Evolutionary conservation across 2,888 invertebrate genomes (phyloP).

Genomic region (Drosophila multiciliata): DNA sequence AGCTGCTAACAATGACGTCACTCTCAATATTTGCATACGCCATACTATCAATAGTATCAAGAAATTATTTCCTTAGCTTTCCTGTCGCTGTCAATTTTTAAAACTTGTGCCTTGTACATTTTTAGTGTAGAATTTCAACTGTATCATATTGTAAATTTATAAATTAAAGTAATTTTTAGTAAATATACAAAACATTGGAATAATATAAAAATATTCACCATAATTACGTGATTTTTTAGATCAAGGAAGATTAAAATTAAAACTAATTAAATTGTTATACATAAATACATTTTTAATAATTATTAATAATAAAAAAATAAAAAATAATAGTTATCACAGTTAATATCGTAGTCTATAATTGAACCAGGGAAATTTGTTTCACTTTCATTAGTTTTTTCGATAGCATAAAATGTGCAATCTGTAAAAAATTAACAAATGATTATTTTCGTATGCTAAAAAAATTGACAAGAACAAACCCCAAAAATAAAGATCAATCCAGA

Average conservation of each 20-base stretch:
- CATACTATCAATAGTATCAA: constrained; percentile 9
- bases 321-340: too few relatives aligned
- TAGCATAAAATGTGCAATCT: not conserved
- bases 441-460: not conserved
- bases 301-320: too few relatives aligned
- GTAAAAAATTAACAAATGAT: not conserved
- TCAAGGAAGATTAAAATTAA: not conserved
- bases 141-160: not conserved
- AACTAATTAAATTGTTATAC: not conserved
- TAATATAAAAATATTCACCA: not conserved
- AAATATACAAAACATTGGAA: not conserved
- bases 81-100: not conserved
- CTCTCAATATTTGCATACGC: constrained; percentile 13
- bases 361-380: not conserved
- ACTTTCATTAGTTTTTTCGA: not conserved
- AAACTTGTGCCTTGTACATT: not conserved
- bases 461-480: constrained; percentile 2
- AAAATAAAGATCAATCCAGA: constrained; percentile 3
- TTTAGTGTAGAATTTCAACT: not conserved
- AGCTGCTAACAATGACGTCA: constrained; percentile 54
- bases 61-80: not conserved
- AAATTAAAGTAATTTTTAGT: not conserved
- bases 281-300: not conserved
- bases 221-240: not conserved
- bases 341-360: not conserved